Conservation (phyloP, 2,113 vertebrate species). For the Aegypius monachus region DNA sequence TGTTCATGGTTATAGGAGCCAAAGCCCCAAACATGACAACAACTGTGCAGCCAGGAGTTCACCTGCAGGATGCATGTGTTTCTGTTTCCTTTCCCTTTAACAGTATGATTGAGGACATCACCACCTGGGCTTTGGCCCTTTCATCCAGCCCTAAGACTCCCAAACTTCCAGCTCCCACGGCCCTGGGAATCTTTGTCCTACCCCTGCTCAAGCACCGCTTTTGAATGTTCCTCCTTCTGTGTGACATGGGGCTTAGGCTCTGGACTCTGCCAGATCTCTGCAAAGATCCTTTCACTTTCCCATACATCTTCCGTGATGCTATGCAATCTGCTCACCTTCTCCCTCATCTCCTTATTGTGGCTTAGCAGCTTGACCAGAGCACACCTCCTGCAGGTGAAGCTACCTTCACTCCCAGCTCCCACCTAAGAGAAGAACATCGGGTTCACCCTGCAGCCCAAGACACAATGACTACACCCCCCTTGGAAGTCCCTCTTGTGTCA, state of each 20-base stretch:
- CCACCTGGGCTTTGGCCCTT: not conserved
- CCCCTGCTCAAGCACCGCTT: not conserved
- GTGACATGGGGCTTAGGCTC: not conserved
- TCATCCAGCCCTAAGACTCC: not conserved
- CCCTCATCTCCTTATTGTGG: not conserved
- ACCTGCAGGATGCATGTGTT: not conserved
- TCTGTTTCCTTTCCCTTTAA: not conserved
- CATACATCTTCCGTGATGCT: not conserved
- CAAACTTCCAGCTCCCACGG: not conserved
- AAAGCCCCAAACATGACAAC: not conserved
- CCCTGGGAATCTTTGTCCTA: not conserved
- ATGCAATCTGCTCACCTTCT: not conserved
- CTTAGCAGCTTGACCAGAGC: not conserved
- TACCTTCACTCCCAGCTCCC: not conserved
- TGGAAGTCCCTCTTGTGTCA: not conserved
- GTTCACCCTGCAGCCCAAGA: not conserved
- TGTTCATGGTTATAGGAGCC: not conserved
- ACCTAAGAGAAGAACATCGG: not conserved
- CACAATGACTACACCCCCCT: not conserved
- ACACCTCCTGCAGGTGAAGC: not conserved
- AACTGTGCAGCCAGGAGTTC: not conserved
- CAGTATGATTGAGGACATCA: not conserved
- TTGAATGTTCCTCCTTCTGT: not conserved
- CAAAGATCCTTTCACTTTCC: not conserved
- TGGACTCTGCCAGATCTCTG: not conserved